Evolutionary conservation across 2,888 invertebrate genomes (phyloP), one percentile per base, ranked within the genome.

Genomic region (Helleia helle): DNA sequence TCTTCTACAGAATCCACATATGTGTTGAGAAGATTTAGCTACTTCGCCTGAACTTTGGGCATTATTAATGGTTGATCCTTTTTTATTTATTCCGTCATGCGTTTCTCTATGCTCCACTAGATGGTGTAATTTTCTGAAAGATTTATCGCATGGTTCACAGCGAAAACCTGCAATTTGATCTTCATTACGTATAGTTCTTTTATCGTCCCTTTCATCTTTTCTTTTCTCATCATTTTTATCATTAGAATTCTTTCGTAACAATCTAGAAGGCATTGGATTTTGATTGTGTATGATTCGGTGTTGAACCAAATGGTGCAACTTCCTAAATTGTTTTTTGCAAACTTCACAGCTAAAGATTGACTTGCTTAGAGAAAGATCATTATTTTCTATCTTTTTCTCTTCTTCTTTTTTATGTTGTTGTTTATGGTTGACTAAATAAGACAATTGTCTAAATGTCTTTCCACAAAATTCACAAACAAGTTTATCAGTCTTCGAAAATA

Each of bases 121-220:
- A 54, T 86, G 86, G 47, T 86, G 86, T 4, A 86, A 52, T 50
- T 86, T 86, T 44, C 86, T 69, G 43, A 86, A 86, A 0, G 86
- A 86, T 49, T 86, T 86, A 40, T 85, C 86, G 34, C 86, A 86
- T 6, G 79, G 80, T 46, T 86, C 86, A 41, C 86, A 86, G 4
- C 85, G 71, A 51, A 85, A 86, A 2, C 74, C 85, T 5, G 81
- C 73, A 42, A 71, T 74, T 4, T 63, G 56, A 41, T 83, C 81
- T 12, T 77, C 76, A n/a, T 38, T 56, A 44, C 57, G 58, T 49
- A 71, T 76, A 5, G 54, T 34, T 30, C 44, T 42, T 31, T 44
- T 47, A 2, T 56, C 54, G 25, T 59, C 61, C 52, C 68, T 74
- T 3, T 51, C 48, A 44, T 48, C 41, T 55, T 71, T 75, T 37